phyloP scores from a whole-genome alignment of 2,113 vertebrate species.

The Dromiciops gliroides region DNA sequence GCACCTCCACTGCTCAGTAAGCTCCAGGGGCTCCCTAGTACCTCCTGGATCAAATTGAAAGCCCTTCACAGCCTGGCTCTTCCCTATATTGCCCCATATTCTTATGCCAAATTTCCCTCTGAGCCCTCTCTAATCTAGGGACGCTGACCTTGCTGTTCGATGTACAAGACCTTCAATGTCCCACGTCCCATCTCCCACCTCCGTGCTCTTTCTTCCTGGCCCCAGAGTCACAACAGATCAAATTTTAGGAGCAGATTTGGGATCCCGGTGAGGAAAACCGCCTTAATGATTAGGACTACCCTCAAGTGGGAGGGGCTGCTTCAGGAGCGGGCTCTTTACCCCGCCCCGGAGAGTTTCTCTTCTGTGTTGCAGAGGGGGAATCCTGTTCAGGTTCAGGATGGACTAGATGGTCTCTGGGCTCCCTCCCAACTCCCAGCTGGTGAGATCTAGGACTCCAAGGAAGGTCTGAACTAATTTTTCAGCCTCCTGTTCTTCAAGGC shows the following conservation, averaged over 20 bases:
- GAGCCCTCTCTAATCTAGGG: neutral
- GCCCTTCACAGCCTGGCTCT: neutral
- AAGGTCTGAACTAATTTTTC: neutral
- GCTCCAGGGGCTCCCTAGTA: neutral
- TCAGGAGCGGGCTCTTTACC: neutral
- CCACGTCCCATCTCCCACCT: neutral
- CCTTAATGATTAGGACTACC: neutral
- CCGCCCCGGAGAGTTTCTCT: neutral
- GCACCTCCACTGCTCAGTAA: neutral
- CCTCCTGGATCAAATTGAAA: neutral
- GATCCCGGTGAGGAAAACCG: neutral
- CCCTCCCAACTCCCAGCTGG: neutral
- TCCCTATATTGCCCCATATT: neutral
- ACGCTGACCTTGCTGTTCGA: neutral
- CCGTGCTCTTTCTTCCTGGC: neutral
- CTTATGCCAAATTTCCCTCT: neutral
- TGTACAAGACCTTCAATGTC: neutral
- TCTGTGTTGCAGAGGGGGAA: neutral
- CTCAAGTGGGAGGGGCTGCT: neutral
- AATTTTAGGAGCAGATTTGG: neutral
- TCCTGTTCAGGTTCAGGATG: neutral
- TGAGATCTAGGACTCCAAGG: neutral
- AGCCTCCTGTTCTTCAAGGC: neutral
- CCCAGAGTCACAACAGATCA: neutral
- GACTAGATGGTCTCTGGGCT: neutral